Percentiles rank a stretch among this genome's conserved stretches.
phyloP scores from a whole-genome alignment of 2,113 vertebrate genomes.

The Acanthisitta chloris region DNA sequence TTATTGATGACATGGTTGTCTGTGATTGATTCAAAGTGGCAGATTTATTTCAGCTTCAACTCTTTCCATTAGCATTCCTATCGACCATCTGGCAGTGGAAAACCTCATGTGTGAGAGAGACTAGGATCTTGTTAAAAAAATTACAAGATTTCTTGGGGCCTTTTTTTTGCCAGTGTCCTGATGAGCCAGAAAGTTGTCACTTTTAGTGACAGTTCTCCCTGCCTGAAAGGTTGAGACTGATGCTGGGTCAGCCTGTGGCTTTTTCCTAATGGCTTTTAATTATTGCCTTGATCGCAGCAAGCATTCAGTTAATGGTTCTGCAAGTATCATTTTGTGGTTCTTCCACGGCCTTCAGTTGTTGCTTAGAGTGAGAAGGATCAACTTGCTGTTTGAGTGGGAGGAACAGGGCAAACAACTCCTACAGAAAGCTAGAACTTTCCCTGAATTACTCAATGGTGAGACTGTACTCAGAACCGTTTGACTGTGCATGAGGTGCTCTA shows the following conservation, averaged over 20 bases:
- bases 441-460: background rate
- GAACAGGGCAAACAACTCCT: background rate
- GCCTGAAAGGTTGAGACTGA: conserved; percentile 12
- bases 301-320: background rate
- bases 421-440: background rate
- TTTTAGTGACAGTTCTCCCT: background rate
- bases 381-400: background rate
- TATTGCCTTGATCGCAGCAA: background rate
- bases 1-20: conserved; percentile 60
- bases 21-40: conserved; percentile 74
- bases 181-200: conserved; percentile 56
- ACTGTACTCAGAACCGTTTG: background rate
- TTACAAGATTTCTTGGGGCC: conserved; percentile 37
- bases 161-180: conserved; percentile 14
- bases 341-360: background rate
- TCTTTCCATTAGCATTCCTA: conserved; percentile 71
- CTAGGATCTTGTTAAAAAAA: conserved; percentile 36
- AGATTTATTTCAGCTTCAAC: conserved; percentile 73
- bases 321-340: background rate
- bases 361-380: background rate
- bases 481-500: background rate
- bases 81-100: conserved; percentile 68
- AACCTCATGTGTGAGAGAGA: conserved; percentile 43
- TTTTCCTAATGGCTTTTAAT: conserved; percentile 32
- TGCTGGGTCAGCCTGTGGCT: conserved; percentile 1